Evolutionary conservation across 2,888 invertebrate genomes (phyloP), one percentile per base, ranked within the genome.

Genomic region (Omphaloscelis lunosa): DNA sequence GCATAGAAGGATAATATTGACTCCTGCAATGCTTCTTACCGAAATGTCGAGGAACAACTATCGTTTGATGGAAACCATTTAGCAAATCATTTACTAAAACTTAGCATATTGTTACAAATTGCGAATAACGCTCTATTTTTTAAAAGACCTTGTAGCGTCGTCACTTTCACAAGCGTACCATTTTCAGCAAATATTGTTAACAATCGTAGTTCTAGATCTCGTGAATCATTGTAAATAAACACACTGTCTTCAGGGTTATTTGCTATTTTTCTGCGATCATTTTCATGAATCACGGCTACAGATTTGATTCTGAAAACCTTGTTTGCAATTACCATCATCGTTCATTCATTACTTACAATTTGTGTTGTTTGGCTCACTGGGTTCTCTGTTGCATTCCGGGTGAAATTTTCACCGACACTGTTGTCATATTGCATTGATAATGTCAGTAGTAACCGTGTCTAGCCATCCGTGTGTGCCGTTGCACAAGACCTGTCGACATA

Each of bases 401-500:
- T 62, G 61, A 86, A 83, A 79, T 75, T 84, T 29, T 53, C 74
- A 69, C 27, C 61, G 69, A 48, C 75, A 65, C 59, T 85, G 72
- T 86, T 74, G 73, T 77, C 62, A 72, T 76, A 66, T 74, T 83
- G 80, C 73, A 75, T 86, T 71, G 76, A 74, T 86, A 80, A 61
- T 84, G 80, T 75, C 66, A 80, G 76, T 75, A 53, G 74, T 78
- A 78, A 72, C 72, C 76, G 74, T 86, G 74, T 29, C 73, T 85
- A 67, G 61, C 80, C 79, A 74, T 77, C 87, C 75, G 80, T 84
- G 79, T 79, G 83, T 80, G 77, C 62, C 72, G 79, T 89, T 89
- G 85, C 87, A 86, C 85, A 89, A 89, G 80, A 84, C 72, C 72
- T 83, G 75, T 80, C 84, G 77, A 76, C 78, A 80, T 76, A 86